Base-by-base conservation (phyloP, 2,113 vertebrate genomes). In the Pseudopipra pipra region DNA sequence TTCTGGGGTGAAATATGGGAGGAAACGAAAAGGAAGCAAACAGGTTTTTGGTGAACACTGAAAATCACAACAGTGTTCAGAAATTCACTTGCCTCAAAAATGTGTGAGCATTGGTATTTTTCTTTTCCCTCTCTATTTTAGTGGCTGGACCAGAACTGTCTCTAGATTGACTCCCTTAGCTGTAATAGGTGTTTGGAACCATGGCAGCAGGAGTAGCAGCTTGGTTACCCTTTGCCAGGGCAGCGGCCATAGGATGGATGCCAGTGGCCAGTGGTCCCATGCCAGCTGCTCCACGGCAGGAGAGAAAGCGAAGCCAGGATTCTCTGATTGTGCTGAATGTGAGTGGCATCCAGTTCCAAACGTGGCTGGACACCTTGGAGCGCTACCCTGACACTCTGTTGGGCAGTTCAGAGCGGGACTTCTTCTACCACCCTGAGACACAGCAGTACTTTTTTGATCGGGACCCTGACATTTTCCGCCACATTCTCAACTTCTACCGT, bases 241-340 rank as follows among this genome's bases (percentile, higher is more conserved):
- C 99, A 15, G 99, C 99, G 5, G 99, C 99, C 78, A 98, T 99
- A 91, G 99, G 99, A 71, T 99, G 99, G 99, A 99, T 99, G 99
- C 99, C 99, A 54, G 99, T 99, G 97, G 99, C 99, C 81, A 98
- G 98, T 47, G 97, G 98, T 85, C 98, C 99, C 19, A 99, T 99
- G 99, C 99, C 99, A 47, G 97, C 97, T 52, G 98, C 98, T 61
- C 98, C 99, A 0, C 98, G 98, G 33, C 96, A 98, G 90, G 98
- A 99, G 68, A 98, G 98, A 65, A 98, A 97, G 63, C 97, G 98
- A 92, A 97, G 97, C 43, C 97, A 98, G 84, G 98, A 99, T 85
- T 98, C 98, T 17, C 97, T 99, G 6, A 98, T 99, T 62, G 98
- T 99, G 74, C 96, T 99, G 70, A 99, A 99, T 59, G 99, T 99